Percentiles rank a stretch among this genome's conserved stretches.
Conservation (phyloP, 1,140 invertebrate genomes). For the Drusus annulatus region DNA sequence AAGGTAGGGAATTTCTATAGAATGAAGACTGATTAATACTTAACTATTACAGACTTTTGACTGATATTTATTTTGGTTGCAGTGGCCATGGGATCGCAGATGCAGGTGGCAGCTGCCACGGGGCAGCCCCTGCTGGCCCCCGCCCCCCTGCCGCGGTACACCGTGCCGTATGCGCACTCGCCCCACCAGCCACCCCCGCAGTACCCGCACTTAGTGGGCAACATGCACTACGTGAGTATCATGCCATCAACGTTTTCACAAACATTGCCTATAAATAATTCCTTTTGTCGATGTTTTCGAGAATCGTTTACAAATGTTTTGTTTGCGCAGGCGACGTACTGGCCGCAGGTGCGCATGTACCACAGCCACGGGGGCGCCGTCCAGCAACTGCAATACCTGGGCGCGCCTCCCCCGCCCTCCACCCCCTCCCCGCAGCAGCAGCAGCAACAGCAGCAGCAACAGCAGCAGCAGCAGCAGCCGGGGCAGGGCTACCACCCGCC, state of each 20-base stretch:
- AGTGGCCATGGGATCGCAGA: conserved; percentile 63
- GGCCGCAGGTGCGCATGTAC: conserved; percentile 66
- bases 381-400: conserved; percentile 58
- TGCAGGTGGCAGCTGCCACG: conserved; percentile 79
- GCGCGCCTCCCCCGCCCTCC: conserved; percentile 65
- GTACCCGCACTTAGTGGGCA: conserved; percentile 67
- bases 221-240: conserved; percentile 50
- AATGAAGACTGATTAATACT: too few species aligned
- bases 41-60: too few species aligned
- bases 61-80: conserved; percentile 36
- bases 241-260: too few species aligned
- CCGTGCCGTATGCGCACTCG: conserved; percentile 75
- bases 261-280: too few species aligned
- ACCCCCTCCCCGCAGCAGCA: conserved; percentile 65
- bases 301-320: background rate
- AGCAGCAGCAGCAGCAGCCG: conserved; percentile 40
- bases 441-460: conserved; percentile 4
- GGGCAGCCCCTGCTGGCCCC: conserved; percentile 87
- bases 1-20: too few species aligned
- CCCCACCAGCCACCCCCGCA: conserved; percentile 70
- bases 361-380: conserved; percentile 59
- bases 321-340: conserved; percentile 34
- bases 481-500: conserved; percentile 56
- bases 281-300: too few species aligned
- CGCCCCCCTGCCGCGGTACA: conserved; percentile 75